A percentile compares a stretch with the other conserved stretches of the same genome.
Conservation (phyloP, 2,888 invertebrate species). For the Pantelozetes paolii region DNA sequence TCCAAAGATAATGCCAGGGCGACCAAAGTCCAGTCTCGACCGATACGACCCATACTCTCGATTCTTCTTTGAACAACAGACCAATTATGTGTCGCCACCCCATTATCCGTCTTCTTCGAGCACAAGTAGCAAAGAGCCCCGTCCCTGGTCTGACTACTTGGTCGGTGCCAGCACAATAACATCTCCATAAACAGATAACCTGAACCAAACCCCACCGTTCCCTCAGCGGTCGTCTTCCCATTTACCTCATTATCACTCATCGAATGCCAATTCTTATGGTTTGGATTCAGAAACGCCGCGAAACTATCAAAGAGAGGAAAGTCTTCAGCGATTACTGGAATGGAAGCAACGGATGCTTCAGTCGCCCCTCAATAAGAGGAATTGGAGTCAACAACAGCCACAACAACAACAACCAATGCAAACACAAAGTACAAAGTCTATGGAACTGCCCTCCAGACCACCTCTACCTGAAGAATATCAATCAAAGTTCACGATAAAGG, state of each 20-base stretch:
- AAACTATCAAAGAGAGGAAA: conserved; percentile 69
- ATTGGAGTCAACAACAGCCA: conserved; percentile 49
- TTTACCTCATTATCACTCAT: conserved; percentile 35
- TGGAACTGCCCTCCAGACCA: conserved; percentile 44
- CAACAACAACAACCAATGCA: conserved; percentile 9
- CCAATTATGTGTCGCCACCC: conserved; percentile 23
- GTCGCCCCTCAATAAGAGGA: conserved; percentile 75
- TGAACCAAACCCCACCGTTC: neutral
- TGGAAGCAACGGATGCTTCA: conserved; percentile 91
- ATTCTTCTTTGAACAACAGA: conserved; percentile 45
- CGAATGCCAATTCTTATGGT: conserved; percentile 28
- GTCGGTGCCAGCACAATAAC: conserved; percentile 14
- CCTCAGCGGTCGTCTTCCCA: conserved; percentile 9
- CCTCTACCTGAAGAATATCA: conserved; percentile 44
- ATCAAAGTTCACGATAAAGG: conserved; percentile 30
- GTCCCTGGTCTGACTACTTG: conserved; percentile 42
- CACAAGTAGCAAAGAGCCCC: conserved; percentile 30
- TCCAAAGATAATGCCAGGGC: conserved; percentile 36
- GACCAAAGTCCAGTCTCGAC: conserved; percentile 82
- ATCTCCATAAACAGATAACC: conserved; percentile 1
- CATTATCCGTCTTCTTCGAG: too few relatives aligned
- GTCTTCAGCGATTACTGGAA: conserved; percentile 81
- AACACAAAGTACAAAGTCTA: neutral
- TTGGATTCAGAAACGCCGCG: conserved; percentile 27
- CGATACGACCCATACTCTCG: conserved; percentile 60